These are phyloP conservation scores for Caloenas nicobarica DNA, from an alignment of 2,113 vertebrate species.

Conservation along the genomic window DNA sequence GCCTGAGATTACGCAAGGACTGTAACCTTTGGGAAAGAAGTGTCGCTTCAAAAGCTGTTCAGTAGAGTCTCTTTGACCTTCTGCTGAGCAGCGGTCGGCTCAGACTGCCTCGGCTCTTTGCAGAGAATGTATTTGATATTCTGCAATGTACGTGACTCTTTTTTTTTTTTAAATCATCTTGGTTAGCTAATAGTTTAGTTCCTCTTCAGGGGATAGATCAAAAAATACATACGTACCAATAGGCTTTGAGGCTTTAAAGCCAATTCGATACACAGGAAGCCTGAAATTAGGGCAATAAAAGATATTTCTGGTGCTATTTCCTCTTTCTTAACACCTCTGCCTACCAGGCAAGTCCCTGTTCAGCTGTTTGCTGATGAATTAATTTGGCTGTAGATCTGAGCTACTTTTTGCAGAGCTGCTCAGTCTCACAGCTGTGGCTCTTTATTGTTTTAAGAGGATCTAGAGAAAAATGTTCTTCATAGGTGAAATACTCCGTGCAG, in stretches of 20 bases:
- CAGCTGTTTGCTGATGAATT: conserved; percentile 39
- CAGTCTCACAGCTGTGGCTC: not conserved
- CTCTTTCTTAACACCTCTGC: conserved; percentile 36
- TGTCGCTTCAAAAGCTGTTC: not conserved
- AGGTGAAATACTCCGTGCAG: not conserved
- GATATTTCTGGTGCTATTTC: conserved; percentile 41
- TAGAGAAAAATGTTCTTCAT: not conserved
- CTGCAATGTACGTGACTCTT: not conserved
- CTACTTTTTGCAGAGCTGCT: not conserved
- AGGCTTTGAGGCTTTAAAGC: conserved; percentile 22
- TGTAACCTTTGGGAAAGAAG: not conserved
- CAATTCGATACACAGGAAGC: conserved; percentile 43
- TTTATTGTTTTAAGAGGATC: not conserved
- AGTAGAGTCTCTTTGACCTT: not conserved
- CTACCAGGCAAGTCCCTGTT: conserved; percentile 28
- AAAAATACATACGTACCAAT: not conserved
- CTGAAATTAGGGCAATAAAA: conserved; percentile 52
- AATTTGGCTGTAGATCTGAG: conserved; percentile 13
- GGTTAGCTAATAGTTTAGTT: conserved; percentile 24
- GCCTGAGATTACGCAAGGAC: not conserved
- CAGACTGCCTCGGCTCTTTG: not conserved
- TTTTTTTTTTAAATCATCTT: not conserved
- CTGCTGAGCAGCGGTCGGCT: not conserved
- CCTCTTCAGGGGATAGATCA: not conserved
- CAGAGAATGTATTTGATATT: not conserved